A percentile compares a stretch with the other conserved stretches of the same genome.
Evolutionary conservation across 2,113 vertebrate species (phyloP).

Genomic region (Arothron firmamentum): DNA sequence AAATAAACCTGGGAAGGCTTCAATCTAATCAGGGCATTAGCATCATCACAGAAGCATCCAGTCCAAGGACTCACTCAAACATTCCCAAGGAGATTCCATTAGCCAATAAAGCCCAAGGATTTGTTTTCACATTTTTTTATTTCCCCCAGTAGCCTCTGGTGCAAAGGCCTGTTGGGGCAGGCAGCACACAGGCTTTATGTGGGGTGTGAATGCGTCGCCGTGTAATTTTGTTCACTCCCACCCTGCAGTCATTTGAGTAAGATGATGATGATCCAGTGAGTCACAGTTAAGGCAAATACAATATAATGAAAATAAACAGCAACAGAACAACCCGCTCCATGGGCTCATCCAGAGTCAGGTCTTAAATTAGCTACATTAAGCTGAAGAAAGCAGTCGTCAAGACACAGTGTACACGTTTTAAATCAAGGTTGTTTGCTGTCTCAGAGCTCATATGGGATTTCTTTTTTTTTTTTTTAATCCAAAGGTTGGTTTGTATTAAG

Average conservation of each 20-base stretch:
- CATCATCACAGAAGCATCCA: background rate
- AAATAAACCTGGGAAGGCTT: too few relatives aligned
- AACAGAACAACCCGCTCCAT: too few relatives aligned
- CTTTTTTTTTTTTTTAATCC: too few relatives aligned
- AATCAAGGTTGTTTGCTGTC: too few relatives aligned
- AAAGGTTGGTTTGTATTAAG: too few relatives aligned
- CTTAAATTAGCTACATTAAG: too few relatives aligned
- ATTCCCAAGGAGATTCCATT: slow-evolving; percentile 6
- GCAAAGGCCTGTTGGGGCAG: background rate
- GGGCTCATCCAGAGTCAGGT: too few relatives aligned
- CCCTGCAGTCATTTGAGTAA: slow-evolving; percentile 1
- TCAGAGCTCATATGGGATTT: too few relatives aligned
- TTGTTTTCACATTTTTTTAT: slow-evolving; percentile 26
- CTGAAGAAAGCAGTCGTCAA: too few relatives aligned
- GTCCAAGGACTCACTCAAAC: slow-evolving; percentile 8
- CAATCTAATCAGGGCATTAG: too few relatives aligned
- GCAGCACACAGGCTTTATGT: slow-evolving; percentile 15
- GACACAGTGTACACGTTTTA: too few relatives aligned
- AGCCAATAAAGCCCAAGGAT: slow-evolving; percentile 23
- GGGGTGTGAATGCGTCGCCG: background rate
- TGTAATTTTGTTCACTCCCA: slow-evolving; percentile 5
- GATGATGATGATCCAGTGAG: slow-evolving; percentile 6
- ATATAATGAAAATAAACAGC: too few relatives aligned
- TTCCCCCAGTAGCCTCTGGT: slow-evolving; percentile 5
- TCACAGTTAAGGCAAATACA: background rate